A percentile compares a stretch with the other conserved stretches of the same genome.
phyloP scores from a whole-genome alignment of 2,888 invertebrate species.

The Noctua janthina region DNA sequence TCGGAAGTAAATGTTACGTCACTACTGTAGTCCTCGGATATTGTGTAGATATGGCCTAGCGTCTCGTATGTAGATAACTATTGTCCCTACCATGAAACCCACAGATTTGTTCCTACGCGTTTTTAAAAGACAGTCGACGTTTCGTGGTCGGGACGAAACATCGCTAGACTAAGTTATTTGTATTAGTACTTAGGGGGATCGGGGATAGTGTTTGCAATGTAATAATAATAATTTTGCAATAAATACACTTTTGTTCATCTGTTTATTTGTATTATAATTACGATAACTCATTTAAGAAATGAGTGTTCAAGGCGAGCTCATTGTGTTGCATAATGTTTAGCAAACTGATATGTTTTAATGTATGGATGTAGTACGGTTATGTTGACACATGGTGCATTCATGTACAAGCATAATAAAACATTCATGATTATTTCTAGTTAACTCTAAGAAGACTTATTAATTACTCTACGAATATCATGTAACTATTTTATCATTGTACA shows the following conservation, averaged over 20 bases:
- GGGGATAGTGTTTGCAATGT: conserved; percentile 78
- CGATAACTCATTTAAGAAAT: conserved; percentile 67
- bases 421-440: conserved; percentile 53
- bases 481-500: conserved; percentile 48
- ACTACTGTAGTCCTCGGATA: conserved; percentile 63
- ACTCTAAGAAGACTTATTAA: conserved; percentile 50
- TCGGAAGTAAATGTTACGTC: conserved; percentile 63
- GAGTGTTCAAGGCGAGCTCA: conserved; percentile 68
- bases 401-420: conserved; percentile 63
- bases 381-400: conserved; percentile 60
- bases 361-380: conserved; percentile 63
- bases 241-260: conserved; percentile 71
- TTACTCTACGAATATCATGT: conserved; percentile 48
- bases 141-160: conserved; percentile 54
- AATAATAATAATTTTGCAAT: conserved; percentile 79
- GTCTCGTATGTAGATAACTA: conserved; percentile 64
- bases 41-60: conserved; percentile 75
- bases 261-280: conserved; percentile 67
- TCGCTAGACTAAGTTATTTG: conserved; percentile 78
- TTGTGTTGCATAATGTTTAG: conserved; percentile 77
- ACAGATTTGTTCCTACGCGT: conserved; percentile 47
- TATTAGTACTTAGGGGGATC: conserved; percentile 85
- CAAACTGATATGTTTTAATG: conserved; percentile 76
- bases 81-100: conserved; percentile 59
- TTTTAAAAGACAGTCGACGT: conserved; percentile 57